A percentile compares a stretch with the other conserved stretches of the same genome.
These are phyloP conservation scores for Catostylus mosaicus DNA, from an alignment of 30 jellyfish, hydroid and myxozoan species.

Conservation along the genomic window DNA sequence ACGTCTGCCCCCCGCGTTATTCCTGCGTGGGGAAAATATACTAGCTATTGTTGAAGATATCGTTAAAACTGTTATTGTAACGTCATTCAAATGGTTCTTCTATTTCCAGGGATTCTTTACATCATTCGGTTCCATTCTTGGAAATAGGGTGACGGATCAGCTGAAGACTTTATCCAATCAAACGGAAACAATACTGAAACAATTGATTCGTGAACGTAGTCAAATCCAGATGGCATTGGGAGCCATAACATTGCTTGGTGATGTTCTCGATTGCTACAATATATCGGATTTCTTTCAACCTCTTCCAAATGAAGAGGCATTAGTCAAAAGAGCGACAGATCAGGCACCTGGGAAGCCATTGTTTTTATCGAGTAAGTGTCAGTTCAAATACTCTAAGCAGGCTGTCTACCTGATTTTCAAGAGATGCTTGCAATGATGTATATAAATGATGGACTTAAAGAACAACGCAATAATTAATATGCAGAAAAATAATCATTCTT, in stretches of 20 bases:
- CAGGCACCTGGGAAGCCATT: constrained; percentile 63
- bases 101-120: constrained; percentile 6
- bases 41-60: too few species aligned
- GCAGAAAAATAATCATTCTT: too few species aligned
- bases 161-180: constrained; percentile 11
- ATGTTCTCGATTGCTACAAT: constrained; percentile 68
- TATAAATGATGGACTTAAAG: too few species aligned
- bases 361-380: constrained; percentile 77
- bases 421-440: too few species aligned
- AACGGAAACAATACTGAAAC: constrained; percentile 26
- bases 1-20: too few species aligned
- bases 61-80: too few species aligned
- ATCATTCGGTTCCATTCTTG: constrained; percentile 20
- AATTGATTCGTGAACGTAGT: constrained; percentile 24
- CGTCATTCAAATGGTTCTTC: background rate
- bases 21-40: too few species aligned
- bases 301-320: constrained; percentile 58
- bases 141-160: constrained; percentile 1
- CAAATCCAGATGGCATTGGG: constrained; percentile 41
- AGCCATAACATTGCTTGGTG: constrained; percentile 24
- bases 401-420: too few species aligned
- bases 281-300: constrained; percentile 63
- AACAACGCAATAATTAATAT: too few species aligned
- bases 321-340: constrained; percentile 72
- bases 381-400: too few species aligned